Evolutionary conservation across 2,113 vertebrate species (phyloP).

Genomic region (Herpetotheres cachinnans): DNA sequence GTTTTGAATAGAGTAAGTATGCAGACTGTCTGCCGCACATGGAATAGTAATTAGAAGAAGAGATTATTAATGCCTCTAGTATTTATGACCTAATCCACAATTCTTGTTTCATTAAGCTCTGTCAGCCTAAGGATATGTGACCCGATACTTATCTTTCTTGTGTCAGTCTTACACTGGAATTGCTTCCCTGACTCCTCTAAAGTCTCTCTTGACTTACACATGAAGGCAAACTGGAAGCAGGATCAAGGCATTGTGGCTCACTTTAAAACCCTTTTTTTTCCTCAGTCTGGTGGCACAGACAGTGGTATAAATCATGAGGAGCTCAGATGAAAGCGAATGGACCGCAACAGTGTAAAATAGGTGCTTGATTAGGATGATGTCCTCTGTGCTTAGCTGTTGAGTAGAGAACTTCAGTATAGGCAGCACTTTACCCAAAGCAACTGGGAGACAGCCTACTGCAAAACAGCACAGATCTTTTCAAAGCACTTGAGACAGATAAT

Average conservation of each 20-base stretch:
- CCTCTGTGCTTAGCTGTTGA: not conserved
- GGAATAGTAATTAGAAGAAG: conserved; percentile 50
- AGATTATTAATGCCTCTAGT: conserved; percentile 51
- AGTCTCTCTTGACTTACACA: not conserved
- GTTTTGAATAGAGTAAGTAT: conserved; percentile 53
- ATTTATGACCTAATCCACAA: conserved; percentile 60
- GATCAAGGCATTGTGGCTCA: not conserved
- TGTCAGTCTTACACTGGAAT: conserved; percentile 22
- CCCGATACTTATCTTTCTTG: conserved; percentile 25
- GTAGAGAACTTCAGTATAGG: not conserved
- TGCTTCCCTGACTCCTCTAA: conserved; percentile 4
- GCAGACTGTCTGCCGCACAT: conserved; percentile 9
- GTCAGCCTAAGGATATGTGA: conserved; percentile 52
- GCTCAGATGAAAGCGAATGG: not conserved
- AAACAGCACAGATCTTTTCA: not conserved
- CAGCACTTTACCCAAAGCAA: not conserved
- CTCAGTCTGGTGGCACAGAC: not conserved
- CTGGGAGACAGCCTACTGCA: not conserved
- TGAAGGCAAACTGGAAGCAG: not conserved
- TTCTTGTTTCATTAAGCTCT: conserved; percentile 54
- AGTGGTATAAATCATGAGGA: not conserved
- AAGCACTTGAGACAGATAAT: not conserved
- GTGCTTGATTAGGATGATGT: not conserved
- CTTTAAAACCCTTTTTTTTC: not conserved
- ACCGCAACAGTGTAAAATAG: not conserved